Percentiles rank a stretch among this genome's conserved stretches.
Evolutionary conservation across 2,888 invertebrate species (phyloP).

Genomic region (Tipula confusa): DNA sequence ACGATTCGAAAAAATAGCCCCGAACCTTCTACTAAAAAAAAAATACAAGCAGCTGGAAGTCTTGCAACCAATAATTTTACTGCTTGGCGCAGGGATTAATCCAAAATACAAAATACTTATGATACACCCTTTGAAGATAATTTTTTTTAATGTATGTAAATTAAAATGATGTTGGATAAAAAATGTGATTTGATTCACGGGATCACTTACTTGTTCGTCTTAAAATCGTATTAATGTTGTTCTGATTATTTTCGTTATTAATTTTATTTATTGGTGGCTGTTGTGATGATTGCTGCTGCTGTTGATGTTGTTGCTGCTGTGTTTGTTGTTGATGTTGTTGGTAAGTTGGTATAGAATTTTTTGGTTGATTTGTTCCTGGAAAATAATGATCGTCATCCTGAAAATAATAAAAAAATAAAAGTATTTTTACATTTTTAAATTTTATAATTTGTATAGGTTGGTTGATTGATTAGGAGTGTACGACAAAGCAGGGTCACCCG

Average conservation of each 20-base stretch:
- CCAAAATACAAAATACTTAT: background rate
- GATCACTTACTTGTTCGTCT: conserved; percentile 50
- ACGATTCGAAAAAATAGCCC: background rate
- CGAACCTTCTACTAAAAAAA: background rate
- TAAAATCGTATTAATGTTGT: conserved; percentile 42
- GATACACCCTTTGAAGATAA: background rate
- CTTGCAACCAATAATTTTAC: background rate
- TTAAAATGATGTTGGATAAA: background rate
- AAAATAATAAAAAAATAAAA: background rate
- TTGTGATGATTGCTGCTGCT: conserved; percentile 35
- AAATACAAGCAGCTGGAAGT: background rate
- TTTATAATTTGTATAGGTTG: no score
- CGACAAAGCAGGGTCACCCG: no score
- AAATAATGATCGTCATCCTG: conserved; percentile 41
- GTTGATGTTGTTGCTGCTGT: conserved; percentile 33
- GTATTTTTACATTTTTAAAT: no score
- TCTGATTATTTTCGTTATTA: conserved; percentile 39
- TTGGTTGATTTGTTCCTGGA: conserved; percentile 41
- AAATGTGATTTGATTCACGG: background rate
- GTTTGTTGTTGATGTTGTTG: conserved; percentile 32
- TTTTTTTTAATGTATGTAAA: background rate
- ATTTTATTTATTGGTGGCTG: conserved; percentile 38
- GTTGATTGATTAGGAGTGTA: no score
- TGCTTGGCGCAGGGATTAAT: background rate
- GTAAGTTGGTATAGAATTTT: conserved; percentile 34